Evolutionary conservation across 2,888 invertebrate genomes (phyloP).

Genomic region (Tenthredo mesomela): DNA sequence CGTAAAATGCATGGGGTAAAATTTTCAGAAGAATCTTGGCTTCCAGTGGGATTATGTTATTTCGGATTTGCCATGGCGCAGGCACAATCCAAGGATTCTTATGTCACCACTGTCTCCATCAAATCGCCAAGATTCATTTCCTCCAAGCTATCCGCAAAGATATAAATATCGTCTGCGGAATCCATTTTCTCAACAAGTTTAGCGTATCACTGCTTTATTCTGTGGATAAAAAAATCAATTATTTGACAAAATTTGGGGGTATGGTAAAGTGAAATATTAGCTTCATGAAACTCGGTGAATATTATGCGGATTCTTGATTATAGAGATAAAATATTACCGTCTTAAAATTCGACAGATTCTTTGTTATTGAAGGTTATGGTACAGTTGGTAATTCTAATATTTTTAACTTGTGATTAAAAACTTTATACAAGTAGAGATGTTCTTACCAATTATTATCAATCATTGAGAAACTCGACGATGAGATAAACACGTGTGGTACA

Average conservation of each 20-base stretch:
- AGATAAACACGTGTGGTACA: not conserved
- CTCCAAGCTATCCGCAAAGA: no score
- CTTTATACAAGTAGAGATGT: not conserved
- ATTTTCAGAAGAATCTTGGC: conserved; percentile 62
- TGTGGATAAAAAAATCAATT: conserved; percentile 61
- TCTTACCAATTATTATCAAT: not conserved
- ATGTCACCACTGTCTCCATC: no score
- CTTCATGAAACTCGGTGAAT: not conserved
- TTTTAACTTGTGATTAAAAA: not conserved
- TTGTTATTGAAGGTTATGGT: not conserved
- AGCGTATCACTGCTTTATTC: no score
- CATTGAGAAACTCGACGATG: not conserved
- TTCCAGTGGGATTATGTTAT: conserved; percentile 52
- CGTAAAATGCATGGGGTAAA: conserved; percentile 58
- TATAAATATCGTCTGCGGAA: no score
- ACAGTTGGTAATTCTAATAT: not conserved
- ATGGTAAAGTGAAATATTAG: not conserved
- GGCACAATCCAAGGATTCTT: no score
- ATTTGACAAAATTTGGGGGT: conserved; percentile 61
- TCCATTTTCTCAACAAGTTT: no score
- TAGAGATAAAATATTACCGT: not conserved
- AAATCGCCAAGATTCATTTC: no score
- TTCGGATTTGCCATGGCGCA: no score
- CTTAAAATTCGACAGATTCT: not conserved
- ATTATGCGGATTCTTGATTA: not conserved